phyloP scores from a whole-genome alignment of 2,113 vertebrate species.

The Elachura formosa region DNA sequence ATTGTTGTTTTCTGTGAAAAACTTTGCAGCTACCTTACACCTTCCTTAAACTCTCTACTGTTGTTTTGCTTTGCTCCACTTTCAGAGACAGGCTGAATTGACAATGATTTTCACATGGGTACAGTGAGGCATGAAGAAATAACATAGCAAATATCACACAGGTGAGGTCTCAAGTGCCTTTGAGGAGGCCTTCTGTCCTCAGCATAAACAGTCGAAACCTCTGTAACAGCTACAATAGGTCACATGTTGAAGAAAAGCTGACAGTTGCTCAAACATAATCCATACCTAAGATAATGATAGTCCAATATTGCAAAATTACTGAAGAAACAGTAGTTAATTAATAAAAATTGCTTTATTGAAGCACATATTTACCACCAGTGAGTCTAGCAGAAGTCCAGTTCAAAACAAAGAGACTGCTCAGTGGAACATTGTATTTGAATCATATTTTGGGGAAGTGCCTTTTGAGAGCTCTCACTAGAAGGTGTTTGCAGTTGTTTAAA shows the following conservation, averaged over 20 bases:
- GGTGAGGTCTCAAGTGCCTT: neutral
- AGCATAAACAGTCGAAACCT: neutral
- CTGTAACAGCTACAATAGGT: neutral
- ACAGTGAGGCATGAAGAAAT: neutral
- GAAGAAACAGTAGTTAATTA: neutral
- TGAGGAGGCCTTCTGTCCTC: neutral
- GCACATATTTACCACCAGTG: neutral
- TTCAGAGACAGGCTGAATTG: neutral
- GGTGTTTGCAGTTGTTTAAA: neutral
- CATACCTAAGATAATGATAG: neutral
- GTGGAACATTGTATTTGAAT: neutral
- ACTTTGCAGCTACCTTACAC: neutral
- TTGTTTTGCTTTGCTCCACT: neutral
- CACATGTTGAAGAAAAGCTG: neutral
- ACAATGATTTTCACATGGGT: neutral
- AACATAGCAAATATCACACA: neutral
- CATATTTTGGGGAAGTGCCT: neutral
- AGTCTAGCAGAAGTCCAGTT: neutral
- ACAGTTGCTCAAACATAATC: neutral
- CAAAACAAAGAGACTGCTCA: neutral
- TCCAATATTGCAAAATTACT: neutral
- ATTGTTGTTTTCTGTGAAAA: neutral
- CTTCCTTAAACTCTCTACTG: neutral
- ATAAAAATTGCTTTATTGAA: neutral
- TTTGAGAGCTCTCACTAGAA: neutral